Evolutionary conservation across 2,888 invertebrate species (phyloP), one percentile per base, ranked within the genome.

Genomic region (Smittia sp.): DNA sequence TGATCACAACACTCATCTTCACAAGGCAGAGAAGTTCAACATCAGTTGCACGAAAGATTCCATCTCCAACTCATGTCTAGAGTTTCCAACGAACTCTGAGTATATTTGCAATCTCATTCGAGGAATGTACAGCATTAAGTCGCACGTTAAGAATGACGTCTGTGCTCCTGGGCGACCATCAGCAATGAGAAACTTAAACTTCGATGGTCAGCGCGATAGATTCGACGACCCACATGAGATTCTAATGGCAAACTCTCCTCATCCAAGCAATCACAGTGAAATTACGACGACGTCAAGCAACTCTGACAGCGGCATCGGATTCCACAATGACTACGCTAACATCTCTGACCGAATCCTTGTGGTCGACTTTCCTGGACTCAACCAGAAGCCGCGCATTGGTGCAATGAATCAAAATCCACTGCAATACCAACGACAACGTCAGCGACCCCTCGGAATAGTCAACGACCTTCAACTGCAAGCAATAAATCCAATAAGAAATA

Each of bases 261-360:
- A 93, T 77, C 93, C 93, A 0, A 93, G 93, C 79, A 90, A 89
- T 78, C 89, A 91, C 75, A 92, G 92, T 78, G 92, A 91, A 77
- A 86, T 90, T 7, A 90, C 90, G 0, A 90, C 90, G 0, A 91
- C 93, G 20, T 95, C 94, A 0, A 95, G 94, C 77, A 96, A 96
- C 80, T 95, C 95, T 74, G 97, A 97, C 80, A 96, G 96, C 1
- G 96, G 97, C 0, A 95, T 97, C 75, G 96, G 96, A 0, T 96
- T 96, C 78, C 89, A 94, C 76, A 95, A 95, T 78, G 94, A 96
- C 78, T 91, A 91, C 77, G 88, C 91, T 9, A 92, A 92, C 78
- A 89, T 93, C 70, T 91, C 92, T 0, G 93, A 93, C 80, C 85
- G 92, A 74, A 92, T 93, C 77, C 80, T 91, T 38, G 88, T 91